Evolutionary conservation across 1,140 invertebrate species (phyloP), one percentile per base, ranked within the genome.

Genomic region (Rhagoletis pomonella): DNA sequence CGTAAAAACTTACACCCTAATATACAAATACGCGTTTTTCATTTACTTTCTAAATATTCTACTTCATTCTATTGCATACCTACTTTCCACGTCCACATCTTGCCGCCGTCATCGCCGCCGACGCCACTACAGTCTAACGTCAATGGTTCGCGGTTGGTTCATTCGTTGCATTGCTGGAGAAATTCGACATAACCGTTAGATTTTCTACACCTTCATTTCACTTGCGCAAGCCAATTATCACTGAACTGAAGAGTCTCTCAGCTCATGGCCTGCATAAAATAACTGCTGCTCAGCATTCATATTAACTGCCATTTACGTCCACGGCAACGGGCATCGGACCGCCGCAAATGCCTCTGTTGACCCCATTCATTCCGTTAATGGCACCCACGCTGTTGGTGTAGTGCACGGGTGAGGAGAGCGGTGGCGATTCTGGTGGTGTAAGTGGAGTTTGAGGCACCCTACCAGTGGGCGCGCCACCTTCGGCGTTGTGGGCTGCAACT

Each of bases 221-320:
- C 29, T 62, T 42, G n/a, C 58, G 44, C 10, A 42, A 44, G 29
- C 17, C 29, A 39, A 39, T 73, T 73, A 6, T 39, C 9, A 4
- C 29, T 6, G 6, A 81, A 47, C 42, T 81, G 73, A 14, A 29
- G 44, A 17, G 39, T 14, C 3, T 17, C 50, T 17, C 42, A 81
- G 7, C 29, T 47, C 39, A 81, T 60, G 29, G 55, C 14, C 84
- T 62, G 50, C 58, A 62, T 58, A 14, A 62, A 5, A 29, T 42
- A 39, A 42, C 42, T 62, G 55, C 19, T 85, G 14, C 19, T 86
- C 42, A 14, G 17, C 89, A 29, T 64, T 64, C 64, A 69, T 84
- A 89, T 92, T 92, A 92, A 92, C 91, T 92, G 81, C 91, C 91
- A 87, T 92, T 92, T 42, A 92, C 91, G 84, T 91, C 90, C 10